A percentile compares a stretch with the other conserved stretches of the same genome.
phyloP scores from a whole-genome alignment of 2,113 vertebrate species.

The Paramisgurnus dabryanus region DNA sequence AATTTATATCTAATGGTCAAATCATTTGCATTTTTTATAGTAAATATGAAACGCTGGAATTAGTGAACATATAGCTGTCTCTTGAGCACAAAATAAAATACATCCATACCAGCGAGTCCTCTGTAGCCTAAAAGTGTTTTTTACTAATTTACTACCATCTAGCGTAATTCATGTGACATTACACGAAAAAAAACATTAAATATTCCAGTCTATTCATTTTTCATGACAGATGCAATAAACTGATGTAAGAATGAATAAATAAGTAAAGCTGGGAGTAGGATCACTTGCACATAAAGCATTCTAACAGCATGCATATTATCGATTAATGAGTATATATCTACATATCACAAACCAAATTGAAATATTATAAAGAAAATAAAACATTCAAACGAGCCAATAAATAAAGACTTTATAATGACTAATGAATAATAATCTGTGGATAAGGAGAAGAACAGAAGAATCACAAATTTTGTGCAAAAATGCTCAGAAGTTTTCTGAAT shows the following conservation, averaged over 20 bases:
- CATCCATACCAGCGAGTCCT: not conserved
- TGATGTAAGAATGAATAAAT: not conserved
- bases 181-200: conserved; percentile 33
- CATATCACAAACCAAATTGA: too few relatives aligned
- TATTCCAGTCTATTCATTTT: not conserved
- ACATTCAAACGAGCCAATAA: not conserved
- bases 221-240: not conserved
- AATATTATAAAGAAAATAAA: not conserved
- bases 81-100: not conserved
- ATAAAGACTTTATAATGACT: not conserved
- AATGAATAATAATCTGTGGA: not conserved
- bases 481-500: conserved; percentile 8
- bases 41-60: not conserved
- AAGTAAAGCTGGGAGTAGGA: not conserved
- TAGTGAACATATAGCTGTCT: not conserved
- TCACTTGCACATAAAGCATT: not conserved
- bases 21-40: not conserved
- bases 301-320: not conserved
- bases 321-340: not conserved
- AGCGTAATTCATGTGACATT: conserved; percentile 38
- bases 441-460: not conserved
- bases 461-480: not conserved
- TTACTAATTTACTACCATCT: conserved; percentile 53
- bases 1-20: not conserved
- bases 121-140: not conserved